Conservation (phyloP, 2,113 vertebrate genomes). For the Struthidea cinerea region DNA sequence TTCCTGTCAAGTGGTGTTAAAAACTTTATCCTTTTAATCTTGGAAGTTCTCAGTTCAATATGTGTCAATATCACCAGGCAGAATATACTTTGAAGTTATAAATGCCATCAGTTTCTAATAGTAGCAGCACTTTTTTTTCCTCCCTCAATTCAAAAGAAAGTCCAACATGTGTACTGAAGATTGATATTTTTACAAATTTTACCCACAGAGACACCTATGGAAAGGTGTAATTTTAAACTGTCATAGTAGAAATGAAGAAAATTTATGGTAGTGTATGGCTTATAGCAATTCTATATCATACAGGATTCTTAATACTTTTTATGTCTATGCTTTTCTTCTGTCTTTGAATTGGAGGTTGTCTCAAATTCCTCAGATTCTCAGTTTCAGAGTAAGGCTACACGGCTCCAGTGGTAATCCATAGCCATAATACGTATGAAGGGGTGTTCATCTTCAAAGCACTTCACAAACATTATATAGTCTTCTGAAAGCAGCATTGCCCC, state of each 20-base stretch:
- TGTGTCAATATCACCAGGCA: neutral
- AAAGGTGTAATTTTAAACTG: neutral
- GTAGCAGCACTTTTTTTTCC: neutral
- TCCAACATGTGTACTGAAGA: neutral
- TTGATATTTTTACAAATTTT: neutral
- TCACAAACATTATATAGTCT: neutral
- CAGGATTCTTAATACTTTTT: neutral
- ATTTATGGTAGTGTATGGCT: neutral
- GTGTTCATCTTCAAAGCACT: neutral
- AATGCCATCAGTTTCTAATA: neutral
- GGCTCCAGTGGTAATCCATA: neutral
- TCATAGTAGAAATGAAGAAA: neutral
- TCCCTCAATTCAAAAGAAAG: neutral
- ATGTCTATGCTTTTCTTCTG: neutral
- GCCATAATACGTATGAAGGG: accelerated
- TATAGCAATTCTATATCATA: neutral
- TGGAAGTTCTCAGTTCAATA: neutral
- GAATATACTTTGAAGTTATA: neutral
- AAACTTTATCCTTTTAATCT: neutral
- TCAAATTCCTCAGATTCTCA: neutral
- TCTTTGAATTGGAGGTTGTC: neutral
- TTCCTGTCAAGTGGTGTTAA: neutral
- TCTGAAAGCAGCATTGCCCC: neutral
- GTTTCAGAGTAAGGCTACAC: neutral
- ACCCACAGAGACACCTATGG: neutral